Evolutionary conservation across 2,888 invertebrate species (phyloP).

Genomic region (Platycheirus albimanus): DNA sequence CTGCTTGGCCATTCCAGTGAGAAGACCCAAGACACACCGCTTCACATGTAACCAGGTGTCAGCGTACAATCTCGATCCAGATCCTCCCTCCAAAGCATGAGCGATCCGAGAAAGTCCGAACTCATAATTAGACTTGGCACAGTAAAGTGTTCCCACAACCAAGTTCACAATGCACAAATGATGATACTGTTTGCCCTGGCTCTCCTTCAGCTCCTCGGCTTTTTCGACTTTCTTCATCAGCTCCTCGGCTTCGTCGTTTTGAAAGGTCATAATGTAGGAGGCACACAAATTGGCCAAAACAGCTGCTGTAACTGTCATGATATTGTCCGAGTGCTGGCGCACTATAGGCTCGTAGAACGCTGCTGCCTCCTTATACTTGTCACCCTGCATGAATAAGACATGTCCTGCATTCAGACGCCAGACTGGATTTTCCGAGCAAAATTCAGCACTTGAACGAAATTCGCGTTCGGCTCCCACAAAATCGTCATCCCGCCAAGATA

Average conservation of each 20-base stretch:
- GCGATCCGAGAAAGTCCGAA: constrained; percentile 99
- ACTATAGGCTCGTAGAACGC: constrained; percentile 99
- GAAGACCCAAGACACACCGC: constrained; percentile 94
- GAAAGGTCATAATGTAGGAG: constrained; percentile 99
- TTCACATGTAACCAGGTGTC: constrained; percentile 99
- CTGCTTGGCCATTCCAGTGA: constrained; percentile 93
- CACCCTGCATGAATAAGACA: constrained; percentile 99
- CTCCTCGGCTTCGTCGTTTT: constrained; percentile 99
- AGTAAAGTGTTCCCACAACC: constrained; percentile 98
- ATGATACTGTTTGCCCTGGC: constrained; percentile 94
- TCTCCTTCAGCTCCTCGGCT: constrained; percentile 96
- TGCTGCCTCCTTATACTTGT: constrained; percentile 98
- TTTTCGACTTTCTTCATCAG: constrained; percentile 99
- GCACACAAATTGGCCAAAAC: constrained; percentile 99
- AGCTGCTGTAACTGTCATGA: constrained; percentile 97
- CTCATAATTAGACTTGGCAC: constrained; percentile 99
- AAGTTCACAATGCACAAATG: constrained; percentile 99
- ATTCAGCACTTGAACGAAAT: constrained; percentile 98
- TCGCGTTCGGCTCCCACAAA: constrained; percentile 98
- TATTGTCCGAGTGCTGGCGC: constrained; percentile 94
- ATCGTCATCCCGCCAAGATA: constrained; percentile 98
- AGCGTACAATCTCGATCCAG: constrained; percentile 91
- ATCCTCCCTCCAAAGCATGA: constrained; percentile 89
- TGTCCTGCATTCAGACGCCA: constrained; percentile 99
- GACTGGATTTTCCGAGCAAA: constrained; percentile 97